These are phyloP conservation scores for Drosophila picticornis DNA, from an alignment of 2,888 invertebrate species.

Conservation along the genomic window DNA sequence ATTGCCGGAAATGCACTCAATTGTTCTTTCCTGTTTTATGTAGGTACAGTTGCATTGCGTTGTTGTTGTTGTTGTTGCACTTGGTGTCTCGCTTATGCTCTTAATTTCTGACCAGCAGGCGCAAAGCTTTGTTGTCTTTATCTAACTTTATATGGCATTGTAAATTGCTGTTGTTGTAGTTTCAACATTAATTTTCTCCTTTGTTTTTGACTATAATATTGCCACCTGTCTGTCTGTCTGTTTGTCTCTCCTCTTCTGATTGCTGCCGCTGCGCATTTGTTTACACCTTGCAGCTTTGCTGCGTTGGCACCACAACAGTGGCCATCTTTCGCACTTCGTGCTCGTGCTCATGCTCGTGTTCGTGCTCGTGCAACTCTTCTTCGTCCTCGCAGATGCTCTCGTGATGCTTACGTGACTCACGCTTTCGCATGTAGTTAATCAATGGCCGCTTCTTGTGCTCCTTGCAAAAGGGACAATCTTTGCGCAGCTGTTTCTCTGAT, in stretches of 20 bases:
- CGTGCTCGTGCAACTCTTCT: slow-evolving; percentile 82
- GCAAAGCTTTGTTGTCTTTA: slow-evolving; percentile 44
- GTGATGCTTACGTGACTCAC: slow-evolving; percentile 86
- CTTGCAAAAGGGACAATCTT: slow-evolving; percentile 86
- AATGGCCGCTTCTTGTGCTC: slow-evolving; percentile 86
- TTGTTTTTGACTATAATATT: slow-evolving; percentile 31
- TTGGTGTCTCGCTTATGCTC: slow-evolving; percentile 39
- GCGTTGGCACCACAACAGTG: slow-evolving; percentile 61
- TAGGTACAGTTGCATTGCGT: slow-evolving; percentile 59
- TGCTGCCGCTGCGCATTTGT: slow-evolving; percentile 8
- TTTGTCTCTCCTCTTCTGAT: slow-evolving; percentile 34
- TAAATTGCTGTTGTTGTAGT: slow-evolving; percentile 52
- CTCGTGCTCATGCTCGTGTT: slow-evolving; percentile 82
- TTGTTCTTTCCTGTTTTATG: slow-evolving; percentile 10
- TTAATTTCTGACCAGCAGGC: slow-evolving; percentile 35
- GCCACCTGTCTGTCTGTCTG: slow-evolving; percentile 46
- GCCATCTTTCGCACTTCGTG: slow-evolving; percentile 54
- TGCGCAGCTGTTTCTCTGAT: slow-evolving; percentile 82
- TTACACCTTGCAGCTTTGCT: slow-evolving; percentile 73
- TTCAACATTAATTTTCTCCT: slow-evolving; percentile 6
- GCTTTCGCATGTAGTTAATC: slow-evolving; percentile 83
- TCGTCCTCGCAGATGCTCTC: slow-evolving; percentile 86
- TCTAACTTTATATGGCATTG: slow-evolving; percentile 63
- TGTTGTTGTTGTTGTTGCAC: slow-evolving; percentile 35
- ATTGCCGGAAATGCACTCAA: slow-evolving; percentile 66